Base-by-base conservation (phyloP, 2,888 invertebrate genomes). In the Eristalis pertinax region DNA sequence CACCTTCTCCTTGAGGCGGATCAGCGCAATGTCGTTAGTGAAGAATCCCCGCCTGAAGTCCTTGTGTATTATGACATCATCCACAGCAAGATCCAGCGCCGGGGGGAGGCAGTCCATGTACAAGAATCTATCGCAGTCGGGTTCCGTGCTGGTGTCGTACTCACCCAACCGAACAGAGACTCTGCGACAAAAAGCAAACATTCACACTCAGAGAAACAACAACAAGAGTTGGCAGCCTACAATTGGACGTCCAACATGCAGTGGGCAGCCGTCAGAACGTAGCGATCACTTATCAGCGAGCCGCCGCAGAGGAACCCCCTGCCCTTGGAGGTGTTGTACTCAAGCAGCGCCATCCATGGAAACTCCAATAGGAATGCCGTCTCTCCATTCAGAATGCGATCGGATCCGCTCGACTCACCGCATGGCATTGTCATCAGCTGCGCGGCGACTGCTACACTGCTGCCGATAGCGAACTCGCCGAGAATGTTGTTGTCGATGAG, bases 231-330 rank as follows among this genome's bases (percentile, higher is more conserved):
- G 15, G 19, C 22, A 68, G 10, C 87, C 76, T 60, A 87, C 87
- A 84, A 56, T 64, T 73, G 68, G 19, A 79, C 38, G 58, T 72
- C 79, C n/a, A 63, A 15, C 13, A 87, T 69, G 56, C 87, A 87
- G 38, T 87, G 87, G n/a, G 87, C 87, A n/a, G 87, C 84, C 1
- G 87, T 84, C 62, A 87, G 67, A 35, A 87, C 68, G 60, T 87
- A 87, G 60, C 73, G 75, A 65, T 84, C 76, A 56, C 43, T 87
- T 29, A 87, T 87, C 50, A 87, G 26, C 35, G 87, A 84, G 11
- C 87, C 87, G 19, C 67, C 72, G 10, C 86, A 87, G 13, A 72
- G 19, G 50, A 87, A 87, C 32, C 38, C 43, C 4, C 74, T 75
- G 10, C 79, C 84, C 43, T 19, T 19, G 1, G 65, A 41, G 24